A percentile compares a stretch with the other conserved stretches of the same genome.
Evolutionary conservation across 2,888 invertebrate genomes (phyloP).

Genomic region (Minunthozetes semirufus): DNA sequence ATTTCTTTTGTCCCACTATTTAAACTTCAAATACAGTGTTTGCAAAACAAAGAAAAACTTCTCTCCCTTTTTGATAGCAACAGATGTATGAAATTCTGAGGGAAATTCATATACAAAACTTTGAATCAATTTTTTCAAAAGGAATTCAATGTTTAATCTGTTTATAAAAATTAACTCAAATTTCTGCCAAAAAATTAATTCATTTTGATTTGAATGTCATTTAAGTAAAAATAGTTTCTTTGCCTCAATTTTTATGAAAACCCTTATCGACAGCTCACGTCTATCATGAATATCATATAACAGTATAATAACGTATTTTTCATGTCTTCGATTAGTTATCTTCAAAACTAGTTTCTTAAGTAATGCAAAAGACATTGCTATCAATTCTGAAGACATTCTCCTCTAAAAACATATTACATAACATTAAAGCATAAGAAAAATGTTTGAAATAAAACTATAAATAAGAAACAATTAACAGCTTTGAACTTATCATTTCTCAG

Average conservation of each 20-base stretch:
- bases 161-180: not conserved
- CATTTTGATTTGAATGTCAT: not conserved
- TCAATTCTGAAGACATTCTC: not conserved
- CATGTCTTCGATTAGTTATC: not conserved
- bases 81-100: slow-evolving; percentile 2
- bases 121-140: not conserved
- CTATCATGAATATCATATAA: not conserved
- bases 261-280: not conserved
- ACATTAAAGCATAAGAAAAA: not conserved
- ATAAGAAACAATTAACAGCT: not conserved
- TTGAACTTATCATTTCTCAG: not conserved
- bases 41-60: not conserved
- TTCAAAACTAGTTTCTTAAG: not conserved
- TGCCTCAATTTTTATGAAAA: not conserved
- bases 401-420: not conserved
- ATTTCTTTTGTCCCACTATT: slow-evolving; percentile 17
- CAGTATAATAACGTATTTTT: slow-evolving; percentile 18
- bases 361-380: not conserved
- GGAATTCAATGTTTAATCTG: not conserved
- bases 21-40: not conserved
- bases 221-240: not conserved
- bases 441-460: not conserved
- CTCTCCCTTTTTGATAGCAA: not conserved
- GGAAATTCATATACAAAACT: not conserved
- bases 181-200: not conserved